Percentiles rank a stretch among this genome's conserved stretches.
These are phyloP conservation scores for Drosophila athabasca DNA, from an alignment of 1,140 invertebrate species.

Conservation along the genomic window DNA sequence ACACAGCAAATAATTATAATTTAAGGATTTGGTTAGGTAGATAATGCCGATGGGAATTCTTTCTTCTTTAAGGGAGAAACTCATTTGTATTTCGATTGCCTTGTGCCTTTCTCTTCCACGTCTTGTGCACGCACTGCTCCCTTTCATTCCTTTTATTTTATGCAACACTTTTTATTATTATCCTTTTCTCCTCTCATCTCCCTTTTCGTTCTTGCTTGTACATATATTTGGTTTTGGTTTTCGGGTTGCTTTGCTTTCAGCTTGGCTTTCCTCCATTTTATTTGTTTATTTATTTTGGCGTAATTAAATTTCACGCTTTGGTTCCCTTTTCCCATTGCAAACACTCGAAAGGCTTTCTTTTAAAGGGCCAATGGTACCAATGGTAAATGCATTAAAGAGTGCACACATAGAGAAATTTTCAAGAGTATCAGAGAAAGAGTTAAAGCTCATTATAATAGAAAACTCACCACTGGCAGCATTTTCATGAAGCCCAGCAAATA, in stretches of 20 bases:
- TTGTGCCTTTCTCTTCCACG: not conserved
- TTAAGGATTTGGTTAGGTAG: constrained; percentile 42
- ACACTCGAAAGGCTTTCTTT: constrained; percentile 42
- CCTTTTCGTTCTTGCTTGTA: constrained; percentile 21
- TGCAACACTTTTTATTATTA: constrained; percentile 50
- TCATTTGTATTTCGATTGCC: constrained; percentile 44
- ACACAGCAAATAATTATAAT: constrained; percentile 59
- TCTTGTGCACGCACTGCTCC: not conserved
- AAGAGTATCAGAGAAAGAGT: not conserved
- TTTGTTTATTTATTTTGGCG: constrained; percentile 75
- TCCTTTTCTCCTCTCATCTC: constrained; percentile 23
- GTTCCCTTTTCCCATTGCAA: constrained; percentile 30
- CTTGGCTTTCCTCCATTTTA: constrained; percentile 59
- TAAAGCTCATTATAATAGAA: constrained; percentile 1
- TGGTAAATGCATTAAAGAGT: constrained; percentile 22
- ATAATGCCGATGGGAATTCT: constrained; percentile 24
- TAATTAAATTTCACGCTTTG: constrained; percentile 81
- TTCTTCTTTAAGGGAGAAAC: constrained; percentile 9
- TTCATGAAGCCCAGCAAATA: constrained; percentile 86
- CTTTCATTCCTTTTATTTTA: constrained; percentile 14
- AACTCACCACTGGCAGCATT: constrained; percentile 85
- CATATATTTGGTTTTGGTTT: constrained; percentile 59
- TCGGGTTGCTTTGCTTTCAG: constrained; percentile 53
- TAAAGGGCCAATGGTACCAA: constrained; percentile 17
- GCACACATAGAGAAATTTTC: not conserved